A percentile compares a stretch with the other conserved stretches of the same genome.
Conservation (phyloP, 2,888 invertebrate species). For the Drosophila cyrtoloma region DNA sequence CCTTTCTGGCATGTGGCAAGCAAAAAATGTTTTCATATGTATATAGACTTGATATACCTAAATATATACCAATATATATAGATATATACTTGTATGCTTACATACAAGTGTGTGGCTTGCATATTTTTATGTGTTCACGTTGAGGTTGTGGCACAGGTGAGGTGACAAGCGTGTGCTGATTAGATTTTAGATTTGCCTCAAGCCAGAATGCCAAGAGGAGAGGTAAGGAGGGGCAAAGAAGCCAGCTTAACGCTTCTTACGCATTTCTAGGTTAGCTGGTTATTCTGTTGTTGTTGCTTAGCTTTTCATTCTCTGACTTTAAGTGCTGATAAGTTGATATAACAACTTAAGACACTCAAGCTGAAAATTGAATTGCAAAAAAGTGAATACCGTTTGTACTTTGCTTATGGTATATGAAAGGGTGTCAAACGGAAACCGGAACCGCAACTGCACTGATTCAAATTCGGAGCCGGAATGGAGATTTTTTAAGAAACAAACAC, state of each 20-base stretch:
- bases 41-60: constrained; percentile 28
- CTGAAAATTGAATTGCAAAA: neutral
- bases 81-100: constrained; percentile 12
- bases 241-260: constrained; percentile 23
- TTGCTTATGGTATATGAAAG: neutral
- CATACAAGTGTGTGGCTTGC: neutral
- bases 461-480: neutral
- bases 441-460: neutral
- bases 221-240: neutral
- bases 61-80: constrained; percentile 1
- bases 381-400: neutral
- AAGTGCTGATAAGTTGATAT: constrained; percentile 14
- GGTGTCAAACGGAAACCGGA: neutral
- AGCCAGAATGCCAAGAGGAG: constrained; percentile 26
- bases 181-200: constrained; percentile 63
- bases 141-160: constrained; percentile 23
- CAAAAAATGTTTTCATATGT: constrained; percentile 45
- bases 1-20: constrained; percentile 52
- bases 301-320: constrained; percentile 1
- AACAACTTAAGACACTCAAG: constrained; percentile 2
- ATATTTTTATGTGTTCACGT: neutral
- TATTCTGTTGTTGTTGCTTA: constrained; percentile 26
- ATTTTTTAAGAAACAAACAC: neutral
- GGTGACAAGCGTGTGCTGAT: constrained; percentile 65
- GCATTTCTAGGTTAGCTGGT: constrained; percentile 71